Evolutionary conservation across 2,797 vertebrate genomes (phyloP), one percentile per base, ranked within the genome.

Genomic region (Helicolenus hilgendorfi): DNA sequence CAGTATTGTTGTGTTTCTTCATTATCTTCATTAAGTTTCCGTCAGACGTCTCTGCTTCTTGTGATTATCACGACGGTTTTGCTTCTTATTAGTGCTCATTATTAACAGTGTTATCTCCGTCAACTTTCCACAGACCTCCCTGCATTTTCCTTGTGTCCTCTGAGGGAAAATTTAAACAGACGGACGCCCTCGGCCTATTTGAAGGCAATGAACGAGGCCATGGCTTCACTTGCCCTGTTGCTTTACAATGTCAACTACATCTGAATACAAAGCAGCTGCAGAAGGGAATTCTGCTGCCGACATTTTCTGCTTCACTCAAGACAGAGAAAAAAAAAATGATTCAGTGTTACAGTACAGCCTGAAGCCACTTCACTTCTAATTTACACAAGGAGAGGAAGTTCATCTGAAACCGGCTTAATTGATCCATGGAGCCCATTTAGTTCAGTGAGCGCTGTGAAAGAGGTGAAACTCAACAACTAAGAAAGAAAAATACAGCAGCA

Each of bases 211-310:
- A 86, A 68, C 15, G 58, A 86, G 84, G 89, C 72, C 75, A 5
- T 1, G 41, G 71, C 86, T 75, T 35, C 71, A 5, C 36, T 89
- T 63, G 72, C 71, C 84, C 85, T 4, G 36, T 75, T 77, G 76
- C 67, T 79, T 71, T 58, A 67, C 35, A 68, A 18, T 41, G 59
- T 72, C 87, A 35, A 49, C 77, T 29, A 7, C 33, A 53, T 68
- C 24, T 85, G 90, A 91, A 94, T 93, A 85, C 82, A 82, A 87
- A 93, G 67, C 81, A 91, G 90, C 76, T 59, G 64, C 75, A 53
- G 72, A 38, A 77, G 68, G 45, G 56, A 60, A 45, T 73, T 77
- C 41, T 45, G 14, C 63, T 81, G n/a, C 33, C 3, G 2, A 76
- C 56, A 62, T 76, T 63, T 87, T 81, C 64, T 84, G 72, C 35